phyloP scores from a whole-genome alignment of 2,888 invertebrate genomes.

The Ectemnius continuus region DNA sequence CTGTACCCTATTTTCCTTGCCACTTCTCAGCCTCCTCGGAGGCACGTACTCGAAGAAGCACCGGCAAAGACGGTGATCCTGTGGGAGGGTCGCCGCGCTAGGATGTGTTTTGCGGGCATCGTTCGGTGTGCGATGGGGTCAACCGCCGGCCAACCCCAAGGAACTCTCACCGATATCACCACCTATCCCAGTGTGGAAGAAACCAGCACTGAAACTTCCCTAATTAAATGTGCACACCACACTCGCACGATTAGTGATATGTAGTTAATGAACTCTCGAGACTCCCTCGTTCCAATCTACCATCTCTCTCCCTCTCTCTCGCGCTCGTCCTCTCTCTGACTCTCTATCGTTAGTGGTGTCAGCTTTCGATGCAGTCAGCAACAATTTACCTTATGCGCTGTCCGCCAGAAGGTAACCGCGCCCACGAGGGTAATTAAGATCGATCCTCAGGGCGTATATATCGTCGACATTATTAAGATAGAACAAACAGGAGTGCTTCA shows the following conservation, averaged over 20 bases:
- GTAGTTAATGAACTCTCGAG: slow-evolving; percentile 47
- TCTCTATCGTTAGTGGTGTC: no score
- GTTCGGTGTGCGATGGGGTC: slow-evolving; percentile 58
- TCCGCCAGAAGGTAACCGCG: no score
- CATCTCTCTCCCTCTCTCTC: no score
- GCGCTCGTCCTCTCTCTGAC: no score
- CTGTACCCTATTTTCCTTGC: background rate
- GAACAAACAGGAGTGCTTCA: no score
- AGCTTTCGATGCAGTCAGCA: no score
- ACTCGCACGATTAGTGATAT: slow-evolving; percentile 44
- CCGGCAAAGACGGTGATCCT: slow-evolving; percentile 9
- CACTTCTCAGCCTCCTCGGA: background rate
- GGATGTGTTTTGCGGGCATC: slow-evolving; percentile 58
- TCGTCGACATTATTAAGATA: no score
- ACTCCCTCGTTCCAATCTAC: background rate
- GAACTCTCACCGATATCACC: slow-evolving; percentile 29
- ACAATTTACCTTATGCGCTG: no score
- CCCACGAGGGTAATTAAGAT: no score
- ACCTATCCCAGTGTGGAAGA: slow-evolving; percentile 43
- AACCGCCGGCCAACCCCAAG: slow-evolving; percentile 55
- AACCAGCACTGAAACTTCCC: slow-evolving; percentile 56
- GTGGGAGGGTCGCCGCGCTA: slow-evolving; percentile 25
- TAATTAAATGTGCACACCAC: slow-evolving; percentile 56
- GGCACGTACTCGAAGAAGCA: slow-evolving; percentile 1
- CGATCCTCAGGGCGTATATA: no score